Base-by-base conservation (phyloP, 35 echinoderm and acorn worm genomes). In the Acanthaster planci region DNA sequence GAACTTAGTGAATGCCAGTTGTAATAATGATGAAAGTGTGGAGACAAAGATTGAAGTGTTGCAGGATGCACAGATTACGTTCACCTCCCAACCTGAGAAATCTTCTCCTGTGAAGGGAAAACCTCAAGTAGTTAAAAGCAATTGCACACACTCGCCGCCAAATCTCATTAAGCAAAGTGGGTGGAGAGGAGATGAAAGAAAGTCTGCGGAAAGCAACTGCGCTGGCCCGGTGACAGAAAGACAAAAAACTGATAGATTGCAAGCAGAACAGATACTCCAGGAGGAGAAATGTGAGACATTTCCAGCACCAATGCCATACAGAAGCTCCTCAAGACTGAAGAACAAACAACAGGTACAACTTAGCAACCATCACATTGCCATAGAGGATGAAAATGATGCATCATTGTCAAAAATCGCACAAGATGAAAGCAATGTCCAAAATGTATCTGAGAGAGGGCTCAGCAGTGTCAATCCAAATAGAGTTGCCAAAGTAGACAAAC, bases 271-370 rank as follows among this genome's bases (percentile, higher is more conserved):
- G 26, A 29, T 10, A 26, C 14, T 26, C 22, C 26, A 72, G 64
- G 64, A 34, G 14, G 64, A 72, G 8, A 26, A 4, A 35, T 27
- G 64, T 72, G 64, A 72, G 23, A 72, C 22, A 72, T 34, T 9
- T 36, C 22, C 22, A 72, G 30, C 18, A n/a, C n/a, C n/a, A n/a
- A n/a, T n/a, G 34, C 22, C 64, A 12, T 14, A 9, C 14, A 72
- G 64, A 72, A 72, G 8, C 64, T 72, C 64, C 14, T 31, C 64
- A 30, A 72, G 29, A 72, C 64, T 72, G 26, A 35, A 29, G 64
- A 72, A 29, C 26, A 72, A 72, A 72, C 64, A 59, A 18, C 56
- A 21, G 27, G 19, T 12, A 72, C 64, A 29, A 72, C 34, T 26
- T 27, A 29, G 10, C 14, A 26, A 72, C 30, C 26, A 10, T 12